phyloP scores from a whole-genome alignment of 2,113 vertebrate species.

The Ictalurus punctatus region DNA sequence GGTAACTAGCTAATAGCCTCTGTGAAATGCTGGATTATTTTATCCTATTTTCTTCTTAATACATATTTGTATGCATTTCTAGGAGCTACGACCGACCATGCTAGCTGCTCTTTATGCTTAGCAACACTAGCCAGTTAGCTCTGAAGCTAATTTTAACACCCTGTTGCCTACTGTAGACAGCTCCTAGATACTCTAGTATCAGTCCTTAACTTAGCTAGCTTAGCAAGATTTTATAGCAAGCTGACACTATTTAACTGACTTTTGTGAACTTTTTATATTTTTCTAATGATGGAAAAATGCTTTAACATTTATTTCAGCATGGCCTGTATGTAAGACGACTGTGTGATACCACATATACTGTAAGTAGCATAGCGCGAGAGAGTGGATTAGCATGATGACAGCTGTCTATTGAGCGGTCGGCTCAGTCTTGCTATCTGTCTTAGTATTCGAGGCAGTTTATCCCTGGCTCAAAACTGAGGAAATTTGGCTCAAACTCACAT shows the following conservation, averaged over 20 bases:
- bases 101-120: background rate
- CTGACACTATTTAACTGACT: background rate
- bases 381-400: background rate
- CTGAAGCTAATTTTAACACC: background rate
- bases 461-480: background rate
- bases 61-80: background rate
- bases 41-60: background rate
- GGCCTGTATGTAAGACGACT: background rate
- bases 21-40: background rate
- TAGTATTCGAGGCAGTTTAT: background rate
- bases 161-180: background rate
- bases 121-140: background rate
- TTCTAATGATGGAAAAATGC: background rate
- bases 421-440: background rate
- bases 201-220: background rate
- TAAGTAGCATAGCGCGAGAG: background rate
- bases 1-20: background rate
- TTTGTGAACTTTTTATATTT: background rate
- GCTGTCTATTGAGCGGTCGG: background rate
- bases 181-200: background rate
- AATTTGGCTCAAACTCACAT: background rate
- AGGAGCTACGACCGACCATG: background rate
- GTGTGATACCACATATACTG: background rate
- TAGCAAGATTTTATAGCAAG: background rate
- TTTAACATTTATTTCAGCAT: background rate